These are phyloP conservation scores for Exephanes ischioxanthus DNA, from an alignment of 2,888 invertebrate species.

Conservation along the genomic window DNA sequence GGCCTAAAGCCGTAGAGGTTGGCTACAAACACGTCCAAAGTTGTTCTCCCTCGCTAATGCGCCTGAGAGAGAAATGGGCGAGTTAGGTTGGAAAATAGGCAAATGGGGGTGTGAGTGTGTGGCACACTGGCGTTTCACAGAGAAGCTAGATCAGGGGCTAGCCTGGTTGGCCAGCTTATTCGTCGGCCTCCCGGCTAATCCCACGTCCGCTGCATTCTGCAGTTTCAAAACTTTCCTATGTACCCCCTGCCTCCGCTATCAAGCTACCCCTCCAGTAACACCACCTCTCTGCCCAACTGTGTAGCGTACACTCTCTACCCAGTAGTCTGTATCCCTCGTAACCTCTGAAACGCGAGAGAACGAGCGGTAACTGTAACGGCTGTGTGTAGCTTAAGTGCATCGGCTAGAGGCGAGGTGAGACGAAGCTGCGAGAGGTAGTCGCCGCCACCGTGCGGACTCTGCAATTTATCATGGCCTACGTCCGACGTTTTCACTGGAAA, in stretches of 20 bases:
- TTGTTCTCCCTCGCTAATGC: slow-evolving; percentile 55
- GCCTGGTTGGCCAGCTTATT: slow-evolving; percentile 41
- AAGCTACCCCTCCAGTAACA: slow-evolving; percentile 33
- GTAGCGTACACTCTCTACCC: slow-evolving; percentile 23
- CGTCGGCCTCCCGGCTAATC: slow-evolving; percentile 78
- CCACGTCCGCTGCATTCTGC: slow-evolving; percentile 81
- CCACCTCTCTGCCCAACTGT: slow-evolving; percentile 31
- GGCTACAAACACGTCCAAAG: slow-evolving; percentile 48
- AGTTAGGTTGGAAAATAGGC: slow-evolving; percentile 56
- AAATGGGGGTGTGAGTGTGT: slow-evolving; percentile 38
- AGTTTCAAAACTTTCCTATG: slow-evolving; percentile 82
- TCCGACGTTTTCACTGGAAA: slow-evolving; percentile 68
- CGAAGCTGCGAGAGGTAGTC: slow-evolving; percentile 29
- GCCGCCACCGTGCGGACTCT: slow-evolving; percentile 66
- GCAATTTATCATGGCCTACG: slow-evolving; percentile 75
- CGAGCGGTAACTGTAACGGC: slow-evolving; percentile 75
- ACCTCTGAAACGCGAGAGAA: slow-evolving; percentile 51
- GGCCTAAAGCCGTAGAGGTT: slow-evolving; percentile 41
- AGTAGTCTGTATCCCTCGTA: slow-evolving; percentile 40
- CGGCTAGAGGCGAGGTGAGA: slow-evolving; percentile 62
- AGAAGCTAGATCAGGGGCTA: slow-evolving; percentile 34
- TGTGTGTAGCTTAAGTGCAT: slow-evolving; percentile 78
- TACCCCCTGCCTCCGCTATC: slow-evolving; percentile 20
- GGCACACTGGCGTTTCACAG: slow-evolving; percentile 32
- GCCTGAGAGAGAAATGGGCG: slow-evolving; percentile 49